These are phyloP conservation scores for Mythimna loreyi DNA, from an alignment of 2,888 invertebrate genomes.

Conservation along the genomic window DNA sequence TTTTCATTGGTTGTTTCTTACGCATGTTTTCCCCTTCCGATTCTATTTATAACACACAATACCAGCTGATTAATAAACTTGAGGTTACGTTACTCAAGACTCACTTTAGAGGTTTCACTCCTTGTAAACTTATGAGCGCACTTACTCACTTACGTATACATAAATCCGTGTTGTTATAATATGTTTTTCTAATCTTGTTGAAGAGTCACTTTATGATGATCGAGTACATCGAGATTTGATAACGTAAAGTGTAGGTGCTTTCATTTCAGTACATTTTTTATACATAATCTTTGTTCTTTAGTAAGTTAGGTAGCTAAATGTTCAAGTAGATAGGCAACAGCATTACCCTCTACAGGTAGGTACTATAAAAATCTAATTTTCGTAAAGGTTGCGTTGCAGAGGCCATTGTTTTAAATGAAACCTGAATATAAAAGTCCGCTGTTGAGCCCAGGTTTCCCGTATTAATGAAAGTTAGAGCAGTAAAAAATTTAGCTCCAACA, in stretches of 20 bases:
- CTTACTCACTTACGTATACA: conserved; percentile 13
- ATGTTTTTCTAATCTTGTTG: conserved; percentile 27
- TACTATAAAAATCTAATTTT: conserved; percentile 25
- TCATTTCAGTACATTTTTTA: not conserved
- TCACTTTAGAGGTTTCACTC: conserved; percentile 45
- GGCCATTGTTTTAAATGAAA: conserved; percentile 31
- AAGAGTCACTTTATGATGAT: conserved; percentile 8
- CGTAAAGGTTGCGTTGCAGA: conserved; percentile 5
- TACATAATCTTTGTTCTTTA: not conserved
- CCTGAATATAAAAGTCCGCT: conserved; percentile 22
- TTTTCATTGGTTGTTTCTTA: not conserved
- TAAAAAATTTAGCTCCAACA: not conserved
- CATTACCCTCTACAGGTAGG: not conserved
- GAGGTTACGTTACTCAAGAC: conserved; percentile 29
- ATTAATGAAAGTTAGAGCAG: conserved; percentile 3
- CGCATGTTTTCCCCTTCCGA: not conserved
- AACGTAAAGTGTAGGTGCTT: not conserved
- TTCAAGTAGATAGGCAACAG: not conserved
- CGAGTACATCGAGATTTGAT: not conserved
- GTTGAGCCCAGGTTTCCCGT: conserved; percentile 9
- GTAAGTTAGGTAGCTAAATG: not conserved
- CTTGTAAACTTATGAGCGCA: conserved; percentile 16
- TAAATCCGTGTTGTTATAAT: conserved; percentile 34
- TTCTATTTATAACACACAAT: conserved; percentile 1
- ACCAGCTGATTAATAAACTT: conserved; percentile 20